Evolutionary conservation across 35 echinoderm and acorn worm genomes (phyloP), one percentile per base, ranked within the genome.

Genomic region (Antedon bifida): DNA sequence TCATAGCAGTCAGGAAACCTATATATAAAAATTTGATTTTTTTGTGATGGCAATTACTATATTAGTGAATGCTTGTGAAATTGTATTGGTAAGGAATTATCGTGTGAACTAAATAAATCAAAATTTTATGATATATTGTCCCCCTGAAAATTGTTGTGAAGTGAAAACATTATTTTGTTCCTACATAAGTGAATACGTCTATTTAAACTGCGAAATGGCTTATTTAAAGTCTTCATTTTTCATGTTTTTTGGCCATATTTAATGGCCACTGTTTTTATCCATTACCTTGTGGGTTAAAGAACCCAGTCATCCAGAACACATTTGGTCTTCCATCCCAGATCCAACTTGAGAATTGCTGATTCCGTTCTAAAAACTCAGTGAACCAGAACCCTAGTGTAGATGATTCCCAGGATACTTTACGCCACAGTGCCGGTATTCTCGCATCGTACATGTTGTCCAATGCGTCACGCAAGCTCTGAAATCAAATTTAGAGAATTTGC

Each of bases 371-470:
- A 14, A 96, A 74, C 76, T 96, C 92, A 31, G 92, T 96, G 45
- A 96, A 96, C 92, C 92, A 96, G 86, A 96, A 96, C 39, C 92
- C 92, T 31, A 96, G 79, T 4, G 92, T 91, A 77, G 92, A 96
- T 3, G 92, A 96, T 74, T 91, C 92, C 92, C 88, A 91, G 0
- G 88, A 96, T 0, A 95, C 82, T 39, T 96, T 96, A 26, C 86
- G 80, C 92, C 92, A 96, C 75, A 96, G 83, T 7, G 34, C 89
- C 32, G 92, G 92, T 30, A 96, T 86, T 56, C 92, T 80, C 12
- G 92, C 92, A 88, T 96, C 89, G 64, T 85, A 96, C 89, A 96
- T 96, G 64, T 96, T 96, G 42, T 96, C 92, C 17, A 96, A 39
- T 30, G 92, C 92, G 86, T 96, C 92, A 82, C 92, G 86, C 36